phyloP scores from a whole-genome alignment of 2,888 invertebrate species.

The Tyria jacobaeae region DNA sequence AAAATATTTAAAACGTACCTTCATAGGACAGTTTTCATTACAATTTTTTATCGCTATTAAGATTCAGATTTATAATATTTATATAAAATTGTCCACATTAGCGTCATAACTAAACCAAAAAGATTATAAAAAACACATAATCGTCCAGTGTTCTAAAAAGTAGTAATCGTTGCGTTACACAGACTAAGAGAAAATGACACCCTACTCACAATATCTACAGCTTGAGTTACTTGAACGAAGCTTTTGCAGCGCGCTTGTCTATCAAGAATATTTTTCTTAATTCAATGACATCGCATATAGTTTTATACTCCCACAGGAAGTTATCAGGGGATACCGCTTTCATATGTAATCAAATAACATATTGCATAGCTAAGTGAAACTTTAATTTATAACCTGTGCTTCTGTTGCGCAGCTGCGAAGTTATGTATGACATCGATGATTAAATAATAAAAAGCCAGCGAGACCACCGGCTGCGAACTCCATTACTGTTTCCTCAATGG shows the following conservation, averaged over 20 bases:
- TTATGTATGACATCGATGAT: conserved; percentile 11
- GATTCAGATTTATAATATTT: no score
- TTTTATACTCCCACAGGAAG: neutral
- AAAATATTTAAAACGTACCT: no score
- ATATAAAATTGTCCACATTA: no score
- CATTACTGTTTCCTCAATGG: conserved; percentile 18
- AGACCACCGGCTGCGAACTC: conserved; percentile 27
- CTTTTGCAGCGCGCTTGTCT: neutral
- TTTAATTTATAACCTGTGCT: conserved; percentile 10
- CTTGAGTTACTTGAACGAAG: neutral
- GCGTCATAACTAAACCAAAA: no score
- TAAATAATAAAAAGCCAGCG: conserved; percentile 15
- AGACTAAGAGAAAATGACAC: neutral
- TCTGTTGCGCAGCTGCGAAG: conserved; percentile 12
- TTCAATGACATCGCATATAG: neutral
- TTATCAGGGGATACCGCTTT: neutral
- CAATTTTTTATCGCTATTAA: no score
- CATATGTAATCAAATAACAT: conserved; percentile 4
- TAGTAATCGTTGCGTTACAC: neutral
- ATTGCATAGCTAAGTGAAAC: conserved; percentile 15
- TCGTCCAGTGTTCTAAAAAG: neutral
- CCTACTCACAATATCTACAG: neutral
- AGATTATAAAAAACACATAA: neutral
- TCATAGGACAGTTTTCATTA: no score
- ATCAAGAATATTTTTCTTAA: neutral